These are phyloP conservation scores for Pristionchus mayeri DNA, from an alignment of 2,888 invertebrate species.

Conservation along the genomic window DNA sequence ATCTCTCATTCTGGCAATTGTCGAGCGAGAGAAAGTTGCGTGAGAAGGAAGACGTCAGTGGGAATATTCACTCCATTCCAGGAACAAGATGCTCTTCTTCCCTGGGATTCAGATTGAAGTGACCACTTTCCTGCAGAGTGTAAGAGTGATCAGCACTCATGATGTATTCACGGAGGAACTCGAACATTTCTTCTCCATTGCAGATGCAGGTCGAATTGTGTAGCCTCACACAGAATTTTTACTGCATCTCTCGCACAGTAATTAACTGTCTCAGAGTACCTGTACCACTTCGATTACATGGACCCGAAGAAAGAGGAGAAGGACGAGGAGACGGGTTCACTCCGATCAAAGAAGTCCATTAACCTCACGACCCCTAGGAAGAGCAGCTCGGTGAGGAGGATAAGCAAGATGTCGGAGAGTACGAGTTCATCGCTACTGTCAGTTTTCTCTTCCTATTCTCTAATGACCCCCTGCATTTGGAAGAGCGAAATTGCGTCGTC, in stretches of 20 bases:
- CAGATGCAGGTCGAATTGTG: constrained; percentile 28
- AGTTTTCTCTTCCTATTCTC: background rate
- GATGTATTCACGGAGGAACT: constrained; percentile 52
- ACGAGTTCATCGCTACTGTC: background rate
- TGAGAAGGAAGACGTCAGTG: background rate
- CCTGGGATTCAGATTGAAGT: constrained; percentile 65
- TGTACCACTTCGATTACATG: constrained; percentile 53
- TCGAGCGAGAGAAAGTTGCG: constrained; percentile 55
- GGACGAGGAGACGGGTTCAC: constrained; percentile 48
- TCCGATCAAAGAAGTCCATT: constrained; percentile 28
- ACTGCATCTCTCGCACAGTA: background rate
- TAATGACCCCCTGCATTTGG: background rate
- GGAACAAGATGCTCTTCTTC: constrained; percentile 62
- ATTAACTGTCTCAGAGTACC: constrained; percentile 53
- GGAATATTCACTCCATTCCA: constrained; percentile 23
- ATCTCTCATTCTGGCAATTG: constrained; percentile 60
- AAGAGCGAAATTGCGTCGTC: constrained; percentile 25
- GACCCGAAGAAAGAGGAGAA: constrained; percentile 53
- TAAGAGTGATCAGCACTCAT: constrained; percentile 54
- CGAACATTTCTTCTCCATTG: constrained; percentile 50
- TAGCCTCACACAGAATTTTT: background rate
- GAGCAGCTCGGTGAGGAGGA: constrained; percentile 1
- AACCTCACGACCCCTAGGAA: constrained; percentile 30
- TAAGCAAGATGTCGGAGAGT: background rate
- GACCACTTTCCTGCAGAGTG: constrained; percentile 59